Base-by-base conservation (phyloP, 2,797 vertebrate species). In the Australoheros facetus region DNA sequence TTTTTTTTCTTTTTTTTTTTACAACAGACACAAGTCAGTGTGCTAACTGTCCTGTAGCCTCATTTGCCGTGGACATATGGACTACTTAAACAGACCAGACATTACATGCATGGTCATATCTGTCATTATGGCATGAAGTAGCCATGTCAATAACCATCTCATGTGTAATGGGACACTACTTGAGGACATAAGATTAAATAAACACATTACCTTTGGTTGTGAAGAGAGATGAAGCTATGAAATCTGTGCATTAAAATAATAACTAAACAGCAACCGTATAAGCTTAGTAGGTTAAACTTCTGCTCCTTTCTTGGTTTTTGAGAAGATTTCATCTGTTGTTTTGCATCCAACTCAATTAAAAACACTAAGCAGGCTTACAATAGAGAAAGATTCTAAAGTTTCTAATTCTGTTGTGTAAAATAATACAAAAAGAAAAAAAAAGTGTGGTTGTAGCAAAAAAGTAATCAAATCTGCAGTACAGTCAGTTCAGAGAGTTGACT, bases 121-220 rank as follows among this genome's bases (percentile, higher is more conserved):
- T 70, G 42, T 86, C 62, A 81, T 88, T 75, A 85, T 9, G 60
- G 21, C 66, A 19, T 83, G 59, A 84, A 85, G 89, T 88, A 75
- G 80, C 51, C 73, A 64, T 82, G 64, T 79, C 72, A 74, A 45
- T 69, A 73, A 23, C 55, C 48, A 54, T 81, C 14, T 80, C 71
- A 77, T 60, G 84, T 74, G 26, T 83, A 19, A 85, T 59, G 14
- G n/a, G 56, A 73, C 37, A 78, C 81, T 66, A 45, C 51, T 19
- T 13, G 53, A 55, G 48, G 54, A 60, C 74, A 80, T 4, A 13
- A 30, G 75, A 56, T 83, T 77, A 79, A 70, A 82, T 59, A 81
- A 71, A 86, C 14, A 56, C 6, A 19, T 34, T 26, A 16, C 48
- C 17, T 62, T 34, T 78, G 26, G 58, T 60, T 51, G 2, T 34